These are phyloP conservation scores for Epinotia bilunana DNA, from an alignment of 2,888 invertebrate species.

Conservation along the genomic window DNA sequence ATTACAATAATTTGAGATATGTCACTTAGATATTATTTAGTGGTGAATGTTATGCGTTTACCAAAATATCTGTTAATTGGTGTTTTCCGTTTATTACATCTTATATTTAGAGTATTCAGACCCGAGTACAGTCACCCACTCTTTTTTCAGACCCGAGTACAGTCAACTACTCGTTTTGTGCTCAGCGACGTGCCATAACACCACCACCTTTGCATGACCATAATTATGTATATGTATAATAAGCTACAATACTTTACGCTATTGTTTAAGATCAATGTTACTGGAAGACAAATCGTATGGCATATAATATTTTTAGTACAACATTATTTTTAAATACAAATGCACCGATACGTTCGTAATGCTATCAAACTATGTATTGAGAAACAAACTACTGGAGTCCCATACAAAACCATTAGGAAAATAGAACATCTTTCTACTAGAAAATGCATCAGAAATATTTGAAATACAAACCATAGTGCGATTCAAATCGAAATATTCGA, in stretches of 20 bases:
- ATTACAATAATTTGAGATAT: slow-evolving; percentile 84
- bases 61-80: slow-evolving; percentile 51
- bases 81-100: slow-evolving; percentile 52
- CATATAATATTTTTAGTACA: slow-evolving; percentile 80
- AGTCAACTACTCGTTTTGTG: neutral
- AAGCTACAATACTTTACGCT: slow-evolving; percentile 83
- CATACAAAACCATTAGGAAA: slow-evolving; percentile 81
- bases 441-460: slow-evolving; percentile 72
- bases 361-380: slow-evolving; percentile 74
- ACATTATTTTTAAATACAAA: slow-evolving; percentile 74
- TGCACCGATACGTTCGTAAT: slow-evolving; percentile 79
- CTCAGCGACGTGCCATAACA: slow-evolving; percentile 57
- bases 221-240: slow-evolving; percentile 72
- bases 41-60: slow-evolving; percentile 68
- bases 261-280: slow-evolving; percentile 83
- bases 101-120: slow-evolving; percentile 45
- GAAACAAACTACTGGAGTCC: slow-evolving; percentile 72
- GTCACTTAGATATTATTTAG: slow-evolving; percentile 77
- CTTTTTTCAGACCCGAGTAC: slow-evolving; percentile 41
- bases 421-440: slow-evolving; percentile 75
- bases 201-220: slow-evolving; percentile 67
- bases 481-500: slow-evolving; percentile 55
- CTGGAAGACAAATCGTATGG: slow-evolving; percentile 85
- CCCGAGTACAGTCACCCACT: neutral
- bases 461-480: slow-evolving; percentile 58